phyloP scores from a whole-genome alignment of 2,797 vertebrate species.

The Neosilurus hyrtlii region DNA sequence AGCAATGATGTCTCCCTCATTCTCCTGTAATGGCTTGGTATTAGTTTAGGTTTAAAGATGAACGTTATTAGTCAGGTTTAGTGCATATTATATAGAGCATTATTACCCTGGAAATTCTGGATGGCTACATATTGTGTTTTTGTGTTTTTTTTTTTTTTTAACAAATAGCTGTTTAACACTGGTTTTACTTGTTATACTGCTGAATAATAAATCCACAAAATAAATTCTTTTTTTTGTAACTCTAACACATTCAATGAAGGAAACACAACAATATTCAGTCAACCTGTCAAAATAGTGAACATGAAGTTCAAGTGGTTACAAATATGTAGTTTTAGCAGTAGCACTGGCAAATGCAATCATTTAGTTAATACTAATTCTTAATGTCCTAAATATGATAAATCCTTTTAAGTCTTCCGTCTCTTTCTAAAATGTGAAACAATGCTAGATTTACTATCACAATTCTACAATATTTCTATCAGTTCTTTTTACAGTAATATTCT shows the following conservation, averaged over 20 bases:
- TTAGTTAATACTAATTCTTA: not conserved
- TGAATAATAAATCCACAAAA: not conserved
- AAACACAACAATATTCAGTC: not conserved
- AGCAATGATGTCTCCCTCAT: not conserved
- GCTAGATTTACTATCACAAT: not conserved
- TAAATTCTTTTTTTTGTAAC: not conserved
- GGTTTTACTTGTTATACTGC: conserved; percentile 6
- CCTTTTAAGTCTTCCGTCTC: not conserved
- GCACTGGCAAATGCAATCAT: not conserved
- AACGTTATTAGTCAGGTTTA: conserved; percentile 6
- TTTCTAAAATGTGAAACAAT: not conserved
- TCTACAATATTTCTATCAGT: not conserved
- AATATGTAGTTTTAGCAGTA: conserved; percentile 12
- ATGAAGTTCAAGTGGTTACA: not conserved
- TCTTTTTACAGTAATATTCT: conserved; percentile 3
- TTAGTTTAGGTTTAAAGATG: not conserved
- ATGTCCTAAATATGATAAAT: not conserved
- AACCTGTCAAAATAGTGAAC: not conserved
- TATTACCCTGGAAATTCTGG: not conserved
- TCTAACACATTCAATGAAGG: not conserved
- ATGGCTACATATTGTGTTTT: not conserved
- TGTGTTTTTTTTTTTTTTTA: not conserved
- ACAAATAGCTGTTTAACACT: not conserved
- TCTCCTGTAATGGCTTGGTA: not conserved
- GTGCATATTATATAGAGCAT: conserved; percentile 12